phyloP scores from a whole-genome alignment of 2,797 vertebrate species.

The Philypnodon macrostomus region DNA sequence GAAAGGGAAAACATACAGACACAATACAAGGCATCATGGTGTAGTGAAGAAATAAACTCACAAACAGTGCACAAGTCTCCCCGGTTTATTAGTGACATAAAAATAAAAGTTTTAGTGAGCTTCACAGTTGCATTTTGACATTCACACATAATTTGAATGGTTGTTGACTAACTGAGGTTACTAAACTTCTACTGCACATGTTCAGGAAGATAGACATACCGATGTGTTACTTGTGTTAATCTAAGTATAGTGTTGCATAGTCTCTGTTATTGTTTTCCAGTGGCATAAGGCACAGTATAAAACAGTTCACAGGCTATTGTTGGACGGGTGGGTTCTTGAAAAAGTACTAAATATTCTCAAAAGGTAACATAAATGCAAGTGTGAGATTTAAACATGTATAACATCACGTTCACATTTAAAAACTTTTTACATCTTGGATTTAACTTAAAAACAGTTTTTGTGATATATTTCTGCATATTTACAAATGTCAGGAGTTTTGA shows the following conservation, averaged over 20 bases:
- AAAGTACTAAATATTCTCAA: constrained; percentile 5
- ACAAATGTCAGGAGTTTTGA: constrained; percentile 26
- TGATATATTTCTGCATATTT: constrained; percentile 43
- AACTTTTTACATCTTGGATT: no score
- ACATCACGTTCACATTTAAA: constrained; percentile 16
- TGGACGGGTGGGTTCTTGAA: neutral
- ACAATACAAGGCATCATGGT: constrained; percentile 37
- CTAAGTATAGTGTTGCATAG: constrained; percentile 11
- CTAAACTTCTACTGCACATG: neutral
- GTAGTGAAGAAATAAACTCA: constrained; percentile 36
- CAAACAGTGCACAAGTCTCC: constrained; percentile 25
- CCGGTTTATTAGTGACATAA: constrained; percentile 25
- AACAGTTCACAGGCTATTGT: neutral
- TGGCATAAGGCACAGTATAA: constrained; percentile 16
- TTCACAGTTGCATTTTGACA: constrained; percentile 7
- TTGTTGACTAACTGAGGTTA: neutral
- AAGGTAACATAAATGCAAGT: constrained; percentile 8
- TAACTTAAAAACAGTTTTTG: constrained; percentile 13
- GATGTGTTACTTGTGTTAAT: neutral
- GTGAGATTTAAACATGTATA: constrained; percentile 10
- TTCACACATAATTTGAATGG: constrained; percentile 3
- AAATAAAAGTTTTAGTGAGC: constrained; percentile 7
- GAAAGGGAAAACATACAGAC: constrained; percentile 42
- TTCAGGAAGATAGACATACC: constrained; percentile 5
- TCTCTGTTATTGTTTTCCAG: constrained; percentile 9